phyloP scores from a whole-genome alignment of 1,140 invertebrate genomes.

The Prorops nasuta region DNA sequence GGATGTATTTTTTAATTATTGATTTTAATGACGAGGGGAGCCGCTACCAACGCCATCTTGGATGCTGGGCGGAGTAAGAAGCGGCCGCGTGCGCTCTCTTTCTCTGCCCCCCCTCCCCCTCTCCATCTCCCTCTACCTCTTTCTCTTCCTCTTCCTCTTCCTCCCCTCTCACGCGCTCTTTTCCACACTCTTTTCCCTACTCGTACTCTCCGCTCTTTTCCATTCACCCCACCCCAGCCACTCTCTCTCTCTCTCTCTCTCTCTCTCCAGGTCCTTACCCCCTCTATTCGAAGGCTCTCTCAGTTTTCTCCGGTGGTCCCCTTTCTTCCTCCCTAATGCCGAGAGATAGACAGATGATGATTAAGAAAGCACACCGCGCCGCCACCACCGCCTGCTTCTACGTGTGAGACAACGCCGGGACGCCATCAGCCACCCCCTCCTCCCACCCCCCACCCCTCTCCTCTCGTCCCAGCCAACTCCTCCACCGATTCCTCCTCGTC shows the following conservation, averaged over 20 bases:
- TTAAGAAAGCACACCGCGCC: constrained; percentile 52
- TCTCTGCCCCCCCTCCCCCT: constrained; percentile 3
- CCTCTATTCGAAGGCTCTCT: constrained; percentile 9
- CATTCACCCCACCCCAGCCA: constrained; percentile 14
- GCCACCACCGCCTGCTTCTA: not conserved
- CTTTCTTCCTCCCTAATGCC: constrained; percentile 33
- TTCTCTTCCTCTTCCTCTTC: constrained; percentile 15
- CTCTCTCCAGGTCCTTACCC: constrained; percentile 15
- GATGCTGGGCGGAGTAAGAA: constrained; percentile 59
- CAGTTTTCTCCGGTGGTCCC: constrained; percentile 14
- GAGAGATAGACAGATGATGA: constrained; percentile 57
- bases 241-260: constrained; percentile 20
- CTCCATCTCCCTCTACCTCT: constrained; percentile 19
- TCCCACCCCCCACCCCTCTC: not conserved
- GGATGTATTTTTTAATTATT: constrained; percentile 60
- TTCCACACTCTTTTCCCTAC: constrained; percentile 2
- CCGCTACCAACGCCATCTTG: constrained; percentile 55
- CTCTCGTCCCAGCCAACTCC: constrained; percentile 6
- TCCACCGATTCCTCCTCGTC: constrained; percentile 27
- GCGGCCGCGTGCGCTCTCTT: constrained; percentile 26
- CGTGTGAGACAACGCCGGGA: constrained; percentile 40
- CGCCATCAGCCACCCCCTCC: constrained; percentile 20
- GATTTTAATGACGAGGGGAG: constrained; percentile 58
- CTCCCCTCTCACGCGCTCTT: constrained; percentile 3
- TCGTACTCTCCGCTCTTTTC: not conserved